phyloP scores from a whole-genome alignment of 2,888 invertebrate genomes.

The Luperina nickerlii region DNA sequence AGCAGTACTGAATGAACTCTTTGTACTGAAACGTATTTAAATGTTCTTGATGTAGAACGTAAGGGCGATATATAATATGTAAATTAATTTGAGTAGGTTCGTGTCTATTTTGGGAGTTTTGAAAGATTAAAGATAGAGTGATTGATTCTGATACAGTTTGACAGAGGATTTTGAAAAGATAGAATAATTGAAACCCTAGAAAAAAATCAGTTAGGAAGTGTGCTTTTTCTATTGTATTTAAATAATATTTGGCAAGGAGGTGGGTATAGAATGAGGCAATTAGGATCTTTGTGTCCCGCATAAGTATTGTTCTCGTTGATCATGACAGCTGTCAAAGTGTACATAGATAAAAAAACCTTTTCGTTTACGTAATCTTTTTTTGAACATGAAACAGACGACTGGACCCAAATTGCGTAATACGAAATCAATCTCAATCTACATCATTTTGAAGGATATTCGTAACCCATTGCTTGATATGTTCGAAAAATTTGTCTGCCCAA shows the following conservation, averaged over 20 bases:
- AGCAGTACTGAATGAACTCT: constrained; percentile 46
- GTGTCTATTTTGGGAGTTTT: constrained; percentile 13
- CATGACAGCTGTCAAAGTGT: not conserved
- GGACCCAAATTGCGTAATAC: no score
- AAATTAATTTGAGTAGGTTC: not conserved
- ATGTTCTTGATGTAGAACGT: constrained; percentile 32
- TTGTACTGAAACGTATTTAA: constrained; percentile 32
- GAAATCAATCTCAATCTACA: no score
- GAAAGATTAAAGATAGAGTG: not conserved
- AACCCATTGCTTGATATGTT: no score
- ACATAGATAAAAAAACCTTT: no score
- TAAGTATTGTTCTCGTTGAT: not conserved
- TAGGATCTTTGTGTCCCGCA: not conserved
- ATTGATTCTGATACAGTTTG: not conserved
- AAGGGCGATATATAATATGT: not conserved
- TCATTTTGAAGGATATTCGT: no score
- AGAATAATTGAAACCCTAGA: not conserved
- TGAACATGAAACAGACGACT: no score
- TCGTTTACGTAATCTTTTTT: no score
- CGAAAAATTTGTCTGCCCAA: no score
- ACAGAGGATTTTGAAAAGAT: not conserved
- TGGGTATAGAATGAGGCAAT: not conserved
- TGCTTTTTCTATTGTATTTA: not conserved
- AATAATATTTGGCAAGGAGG: not conserved
- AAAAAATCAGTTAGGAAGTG: not conserved